Evolutionary conservation across 2,113 vertebrate species (phyloP), one percentile per base, ranked within the genome.

Genomic region (Ginglymostoma cirratum): DNA sequence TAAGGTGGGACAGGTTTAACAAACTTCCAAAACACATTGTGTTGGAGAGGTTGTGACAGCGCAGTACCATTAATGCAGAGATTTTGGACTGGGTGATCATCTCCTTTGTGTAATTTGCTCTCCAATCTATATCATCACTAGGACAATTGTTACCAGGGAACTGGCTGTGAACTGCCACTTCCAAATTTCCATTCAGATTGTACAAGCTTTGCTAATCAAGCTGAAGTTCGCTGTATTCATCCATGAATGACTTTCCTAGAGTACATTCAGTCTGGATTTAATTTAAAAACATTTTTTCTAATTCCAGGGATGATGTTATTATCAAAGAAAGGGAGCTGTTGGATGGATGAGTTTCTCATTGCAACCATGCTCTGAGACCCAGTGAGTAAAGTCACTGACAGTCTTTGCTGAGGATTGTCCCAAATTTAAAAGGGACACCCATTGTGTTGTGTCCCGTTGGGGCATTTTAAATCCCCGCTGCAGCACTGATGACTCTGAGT

Each of bases 111-210:
- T 5, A n/a, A 92, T n/a, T 66, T 6, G 30, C 17, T 92, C 61
- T 66, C 66, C 30, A 38, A 66, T 92, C 89, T 38, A 66, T 92
- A 66, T 66, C 34, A 19, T 92, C 89, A n/a, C 89, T 34, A 92
- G 66, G 89, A 55, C 38, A 30, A 92, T 92, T 65, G 89, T 92
- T 92, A 92, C 89, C 38, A 66, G 38, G 89, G 89, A 92, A 38
- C 89, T 66, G 89, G 34, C 17, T 61, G 55, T 65, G 30, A 52
- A 34, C 30, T 65, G 61, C 89, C 61, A 92, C 19, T 38, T 92
- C 89, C 89, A 66, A 38, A 92, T 92, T 65, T 92, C 61, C 34
- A 66, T 34, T 92, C 89, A 92, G 38, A 7, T 38, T 92, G 34
- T 38, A 61, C 55, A 92, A 92, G 55, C 89, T 92, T 27, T 17